phyloP scores from a whole-genome alignment of 1,140 invertebrate genomes.

The Drosophila aff. region DNA sequence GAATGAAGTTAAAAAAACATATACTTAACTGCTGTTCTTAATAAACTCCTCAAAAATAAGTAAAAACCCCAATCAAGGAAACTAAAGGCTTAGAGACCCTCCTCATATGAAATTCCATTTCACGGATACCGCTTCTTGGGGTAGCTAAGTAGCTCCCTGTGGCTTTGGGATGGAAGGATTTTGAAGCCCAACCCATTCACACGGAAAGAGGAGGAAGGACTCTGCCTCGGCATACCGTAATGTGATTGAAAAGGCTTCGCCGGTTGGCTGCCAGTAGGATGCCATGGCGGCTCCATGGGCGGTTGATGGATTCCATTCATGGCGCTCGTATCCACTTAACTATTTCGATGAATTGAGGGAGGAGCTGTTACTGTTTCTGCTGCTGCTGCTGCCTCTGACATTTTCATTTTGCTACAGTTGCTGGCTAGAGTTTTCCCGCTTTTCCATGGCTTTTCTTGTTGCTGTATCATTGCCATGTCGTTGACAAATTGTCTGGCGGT shows the following conservation, averaged over 20 bases:
- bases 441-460: constrained; percentile 19
- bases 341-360: constrained; percentile 44
- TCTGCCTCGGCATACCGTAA: constrained; percentile 39
- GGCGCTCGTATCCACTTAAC: constrained; percentile 46
- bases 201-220: constrained; percentile 8
- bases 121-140: constrained; percentile 5
- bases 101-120: constrained; percentile 8
- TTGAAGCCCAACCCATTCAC: constrained; percentile 14
- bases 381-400: constrained; percentile 47
- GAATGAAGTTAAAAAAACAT: not conserved
- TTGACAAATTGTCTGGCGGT: constrained; percentile 69
- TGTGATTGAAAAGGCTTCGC: constrained; percentile 63
- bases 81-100: not conserved
- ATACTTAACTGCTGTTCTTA: not conserved
- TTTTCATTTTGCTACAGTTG: constrained; percentile 72
- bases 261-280: constrained; percentile 50
- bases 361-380: constrained; percentile 1
- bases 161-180: constrained; percentile 7
- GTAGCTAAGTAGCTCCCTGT: constrained; percentile 32
- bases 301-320: constrained; percentile 80
- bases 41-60: not conserved
- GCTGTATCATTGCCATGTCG: constrained; percentile 63
- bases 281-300: constrained; percentile 60
- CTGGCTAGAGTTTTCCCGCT: constrained; percentile 63
- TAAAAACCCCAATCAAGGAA: not conserved